phyloP scores from a whole-genome alignment of 2,888 invertebrate genomes.

The Drosophila formosana region DNA sequence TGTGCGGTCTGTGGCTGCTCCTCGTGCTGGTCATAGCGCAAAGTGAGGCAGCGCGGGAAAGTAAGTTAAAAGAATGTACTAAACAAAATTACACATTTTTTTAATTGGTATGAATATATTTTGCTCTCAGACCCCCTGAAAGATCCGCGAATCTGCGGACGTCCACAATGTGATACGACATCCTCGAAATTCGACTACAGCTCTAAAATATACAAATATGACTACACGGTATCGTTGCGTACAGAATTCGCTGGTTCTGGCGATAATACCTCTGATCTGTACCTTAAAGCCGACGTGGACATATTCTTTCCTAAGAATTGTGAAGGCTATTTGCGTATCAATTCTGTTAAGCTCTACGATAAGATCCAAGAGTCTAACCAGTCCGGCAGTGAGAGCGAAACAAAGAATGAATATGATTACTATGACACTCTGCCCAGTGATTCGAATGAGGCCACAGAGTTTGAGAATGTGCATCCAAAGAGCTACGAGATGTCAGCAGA shows the following conservation, averaged over 20 bases:
- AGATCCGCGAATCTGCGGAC: conserved; percentile 90
- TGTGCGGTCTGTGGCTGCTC: conserved; percentile 46
- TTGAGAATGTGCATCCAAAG: conserved; percentile 76
- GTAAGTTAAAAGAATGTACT: conserved; percentile 50
- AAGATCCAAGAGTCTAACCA: conserved; percentile 62
- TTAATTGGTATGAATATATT: not conserved
- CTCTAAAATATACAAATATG: conserved; percentile 87
- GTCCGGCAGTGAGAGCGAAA: conserved; percentile 6
- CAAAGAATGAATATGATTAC: conserved; percentile 67
- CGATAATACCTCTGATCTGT: conserved; percentile 89
- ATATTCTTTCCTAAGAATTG: conserved; percentile 90
- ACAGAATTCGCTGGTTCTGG: conserved; percentile 90
- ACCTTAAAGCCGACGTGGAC: conserved; percentile 87
- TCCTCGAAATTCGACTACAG: conserved; percentile 81
- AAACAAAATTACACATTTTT: too few species aligned
- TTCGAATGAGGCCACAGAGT: conserved; percentile 18
- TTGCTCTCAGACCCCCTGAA: conserved; percentile 88
- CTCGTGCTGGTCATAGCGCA: conserved; percentile 53
- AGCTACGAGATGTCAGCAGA: conserved; percentile 86
- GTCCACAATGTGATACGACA: conserved; percentile 87
- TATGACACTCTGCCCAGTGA: conserved; percentile 71
- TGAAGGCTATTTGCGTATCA: conserved; percentile 89
- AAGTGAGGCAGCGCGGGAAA: conserved; percentile 66
- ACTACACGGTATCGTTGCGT: conserved; percentile 90
- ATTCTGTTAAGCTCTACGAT: conserved; percentile 88